phyloP scores from a whole-genome alignment of 2,113 vertebrate genomes.

The Phaethon lepturus region DNA sequence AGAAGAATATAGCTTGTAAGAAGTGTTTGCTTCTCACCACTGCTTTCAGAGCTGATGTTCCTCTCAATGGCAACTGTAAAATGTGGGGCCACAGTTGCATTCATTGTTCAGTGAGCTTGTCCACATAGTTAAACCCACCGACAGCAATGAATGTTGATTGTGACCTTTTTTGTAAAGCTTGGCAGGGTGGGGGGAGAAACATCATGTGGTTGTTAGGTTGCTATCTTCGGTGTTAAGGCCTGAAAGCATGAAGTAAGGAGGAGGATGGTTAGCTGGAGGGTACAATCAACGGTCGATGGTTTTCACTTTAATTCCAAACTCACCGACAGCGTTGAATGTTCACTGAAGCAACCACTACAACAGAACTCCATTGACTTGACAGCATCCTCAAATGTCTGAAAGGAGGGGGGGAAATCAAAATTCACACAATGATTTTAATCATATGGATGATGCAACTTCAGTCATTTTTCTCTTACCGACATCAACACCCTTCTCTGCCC shows the following conservation, averaged over 20 bases:
- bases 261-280: constrained; percentile 87
- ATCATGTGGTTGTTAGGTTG: constrained; percentile 16
- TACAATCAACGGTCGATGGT: constrained; percentile 99
- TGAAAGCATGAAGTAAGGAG: constrained; percentile 62
- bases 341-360: constrained; percentile 82
- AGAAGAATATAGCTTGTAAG: neutral
- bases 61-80: constrained; percentile 55
- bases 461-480: constrained; percentile 32
- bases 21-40: neutral
- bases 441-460: neutral
- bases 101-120: constrained; percentile 99
- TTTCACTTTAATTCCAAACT: constrained; percentile 95
- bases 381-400: constrained; percentile 49
- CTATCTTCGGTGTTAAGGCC: constrained; percentile 61
- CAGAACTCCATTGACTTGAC: constrained; percentile 51
- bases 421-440: neutral
- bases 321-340: constrained; percentile 99
- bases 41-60: neutral
- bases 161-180: constrained; percentile 86
- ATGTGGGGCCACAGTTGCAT: constrained; percentile 99
- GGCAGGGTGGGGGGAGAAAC: constrained; percentile 20
- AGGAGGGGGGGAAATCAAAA: neutral
- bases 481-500: neutral
- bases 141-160: constrained; percentile 99
- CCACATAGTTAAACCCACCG: constrained; percentile 98